Base-by-base conservation (phyloP, 2,113 vertebrate species). In the Leiothrix lutea region DNA sequence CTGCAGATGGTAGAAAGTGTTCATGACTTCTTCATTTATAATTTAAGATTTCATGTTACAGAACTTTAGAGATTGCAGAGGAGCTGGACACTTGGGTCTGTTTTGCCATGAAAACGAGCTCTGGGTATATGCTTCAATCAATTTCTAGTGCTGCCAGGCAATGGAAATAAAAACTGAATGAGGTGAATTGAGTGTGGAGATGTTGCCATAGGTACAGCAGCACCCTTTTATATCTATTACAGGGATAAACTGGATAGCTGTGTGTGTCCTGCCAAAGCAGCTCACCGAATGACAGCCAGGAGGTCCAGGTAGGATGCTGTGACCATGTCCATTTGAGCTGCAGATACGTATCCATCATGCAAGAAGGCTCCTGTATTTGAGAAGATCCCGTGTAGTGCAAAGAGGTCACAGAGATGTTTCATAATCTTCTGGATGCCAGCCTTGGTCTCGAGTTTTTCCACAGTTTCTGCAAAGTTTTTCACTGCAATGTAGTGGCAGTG, bases 381-480 rank as follows among this genome's bases (percentile, higher is more conserved):
- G 84, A 98, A 94, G 75, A 98, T 98, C 12, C 98, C 97, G 0
- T 98, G 97, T 42, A 98, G 65, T 16, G 98, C 98, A 48, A 95
- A 97, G 88, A 98, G 97, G 79, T 98, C 97, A 85, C 98, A 98
- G 80, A 98, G 97, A 53, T 95, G 92, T 74, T 97, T 97, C 78
- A 98, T 95, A 54, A 97, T 96, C 86, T 91, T 96, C 72, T 97
- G 92, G 81, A 98, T 97, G n/a, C 72, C 97, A 67, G 97, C 94
- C 21, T 96, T 95, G 8, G 78, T 62, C 69, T 95, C 70, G 2
- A 98, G 92, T 48, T 94, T 96, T 80, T 96, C 90, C 91, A 98
- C 65, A 9, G 92, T 86, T 64, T 97, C 96, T 74, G 48, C 86
- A 31, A 98, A 98, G 88, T 77, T 97, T 90, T 97, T 98, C 92